Evolutionary conservation across 2,888 invertebrate species (phyloP), one percentile per base, ranked within the genome.

Genomic region (Caenorhabditis sp.): DNA sequence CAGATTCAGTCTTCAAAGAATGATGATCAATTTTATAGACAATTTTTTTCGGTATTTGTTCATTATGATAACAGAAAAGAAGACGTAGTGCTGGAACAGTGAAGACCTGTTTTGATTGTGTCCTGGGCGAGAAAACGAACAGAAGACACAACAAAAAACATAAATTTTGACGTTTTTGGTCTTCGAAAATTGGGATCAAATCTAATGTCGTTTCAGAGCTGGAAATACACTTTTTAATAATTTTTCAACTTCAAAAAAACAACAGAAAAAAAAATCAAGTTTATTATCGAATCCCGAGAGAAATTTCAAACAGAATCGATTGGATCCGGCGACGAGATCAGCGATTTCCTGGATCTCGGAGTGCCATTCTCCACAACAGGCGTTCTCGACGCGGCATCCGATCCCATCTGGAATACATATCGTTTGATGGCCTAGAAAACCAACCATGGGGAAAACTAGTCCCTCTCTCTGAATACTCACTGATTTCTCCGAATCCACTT

Each of bases 341-440:
- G n/a, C 5, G 73, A 61, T 26, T 76, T 76, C 24, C 76, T 19
- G 51, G 59, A 68, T 22, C 76, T 31, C 51, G 76, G 68, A 22
- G 76, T 76, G 4, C 76, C 76, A 58, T 51, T 24, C 22, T 26
- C 54, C 49, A 19, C 7, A 26, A 49, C 16, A n/a, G n/a, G n/a
- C 2, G 44, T 24, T 0, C 16, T 73, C 1, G 47, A 59, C 16
- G n/a, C 66, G 1, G 66, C 66, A 28, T 66, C 49, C 12, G 66
- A 28, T 59, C 59, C 59, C 59, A 61, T 72, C 72, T 72, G 35
- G 59, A 72, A 58, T 3, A 35, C 16, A 16, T 54, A 54, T 19
- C 28, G 31, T n/a, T 28, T 47, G 54, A 22, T n/a, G n/a, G n/a
- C 26, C 54, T 54, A 54, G 54, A 54, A 54, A 54, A 26, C 54